Conservation (phyloP, 2,113 vertebrate genomes). For the Gallinago undulata region DNA sequence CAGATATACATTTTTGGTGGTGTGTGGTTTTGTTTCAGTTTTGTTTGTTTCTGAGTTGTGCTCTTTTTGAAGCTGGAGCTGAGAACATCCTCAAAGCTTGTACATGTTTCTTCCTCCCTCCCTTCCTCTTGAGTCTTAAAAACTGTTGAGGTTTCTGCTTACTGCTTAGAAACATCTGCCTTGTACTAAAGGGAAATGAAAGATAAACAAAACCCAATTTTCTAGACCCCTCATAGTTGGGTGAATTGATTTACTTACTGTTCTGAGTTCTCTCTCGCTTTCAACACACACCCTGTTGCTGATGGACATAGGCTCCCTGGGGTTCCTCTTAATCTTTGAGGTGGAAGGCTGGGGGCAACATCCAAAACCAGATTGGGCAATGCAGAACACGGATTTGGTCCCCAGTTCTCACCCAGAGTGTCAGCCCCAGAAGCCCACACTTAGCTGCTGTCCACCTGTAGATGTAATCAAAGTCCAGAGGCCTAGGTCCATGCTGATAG, state of each 20-base stretch:
- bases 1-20: constrained; percentile 14
- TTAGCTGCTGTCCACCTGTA: neutral
- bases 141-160: constrained; percentile 11
- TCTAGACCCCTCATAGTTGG: neutral
- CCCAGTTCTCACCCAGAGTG: neutral
- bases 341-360: neutral
- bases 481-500: neutral
- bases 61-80: constrained; percentile 2
- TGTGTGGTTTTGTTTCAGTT: constrained; percentile 13
- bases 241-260: constrained; percentile 9
- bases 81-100: constrained; percentile 22
- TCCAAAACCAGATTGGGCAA: neutral
- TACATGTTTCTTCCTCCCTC: neutral
- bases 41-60: neutral
- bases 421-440: neutral
- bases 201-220: constrained; percentile 36
- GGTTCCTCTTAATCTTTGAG: neutral
- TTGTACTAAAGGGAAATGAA: constrained; percentile 37
- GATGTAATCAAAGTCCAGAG: neutral
- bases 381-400: neutral
- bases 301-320: neutral
- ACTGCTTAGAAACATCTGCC: constrained; percentile 34
- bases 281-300: neutral
- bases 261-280: constrained; percentile 24
- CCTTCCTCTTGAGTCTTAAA: constrained; percentile 17